These are phyloP conservation scores for Caradrina clavipalpis DNA, from an alignment of 2,888 invertebrate species.

Conservation along the genomic window DNA sequence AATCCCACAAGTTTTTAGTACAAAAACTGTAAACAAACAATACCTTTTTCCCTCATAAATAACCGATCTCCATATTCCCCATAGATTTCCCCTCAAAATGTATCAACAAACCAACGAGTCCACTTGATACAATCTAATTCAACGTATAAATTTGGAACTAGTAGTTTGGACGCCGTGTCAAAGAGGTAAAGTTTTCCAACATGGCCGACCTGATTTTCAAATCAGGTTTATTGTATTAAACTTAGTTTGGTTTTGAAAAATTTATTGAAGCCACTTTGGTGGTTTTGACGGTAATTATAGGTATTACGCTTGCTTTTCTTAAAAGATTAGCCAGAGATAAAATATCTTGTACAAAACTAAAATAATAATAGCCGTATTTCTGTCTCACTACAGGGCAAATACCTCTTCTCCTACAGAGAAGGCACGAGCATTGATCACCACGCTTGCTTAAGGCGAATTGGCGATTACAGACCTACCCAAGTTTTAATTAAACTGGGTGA, in stretches of 20 bases:
- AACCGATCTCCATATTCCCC: constrained; percentile 16
- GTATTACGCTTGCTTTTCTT: not conserved
- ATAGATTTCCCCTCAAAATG: constrained; percentile 15
- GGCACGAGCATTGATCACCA: too few relatives aligned
- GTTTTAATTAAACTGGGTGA: too few relatives aligned
- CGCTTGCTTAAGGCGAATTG: too few relatives aligned
- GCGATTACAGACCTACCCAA: too few relatives aligned
- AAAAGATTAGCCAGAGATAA: not conserved
- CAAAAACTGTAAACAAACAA: not conserved
- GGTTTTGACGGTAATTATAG: not conserved
- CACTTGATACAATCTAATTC: constrained; percentile 45
- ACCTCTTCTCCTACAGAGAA: too few relatives aligned
- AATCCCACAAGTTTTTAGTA: too few relatives aligned
- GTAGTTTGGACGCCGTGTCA: constrained; percentile 37
- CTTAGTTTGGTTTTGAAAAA: constrained; percentile 46
- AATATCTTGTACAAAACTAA: too few relatives aligned
- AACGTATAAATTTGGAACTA: constrained; percentile 40
- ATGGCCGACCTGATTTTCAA: constrained; percentile 49
- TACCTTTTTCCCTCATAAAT: not conserved
- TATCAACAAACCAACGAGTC: constrained; percentile 1
- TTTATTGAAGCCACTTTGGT: constrained; percentile 14
- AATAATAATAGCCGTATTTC: too few relatives aligned
- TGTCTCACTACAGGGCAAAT: too few relatives aligned
- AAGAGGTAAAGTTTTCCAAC: constrained; percentile 39
- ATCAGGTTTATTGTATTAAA: constrained; percentile 54